Base-by-base conservation (phyloP, 2,888 invertebrate genomes). In the Lapara coniferarum region DNA sequence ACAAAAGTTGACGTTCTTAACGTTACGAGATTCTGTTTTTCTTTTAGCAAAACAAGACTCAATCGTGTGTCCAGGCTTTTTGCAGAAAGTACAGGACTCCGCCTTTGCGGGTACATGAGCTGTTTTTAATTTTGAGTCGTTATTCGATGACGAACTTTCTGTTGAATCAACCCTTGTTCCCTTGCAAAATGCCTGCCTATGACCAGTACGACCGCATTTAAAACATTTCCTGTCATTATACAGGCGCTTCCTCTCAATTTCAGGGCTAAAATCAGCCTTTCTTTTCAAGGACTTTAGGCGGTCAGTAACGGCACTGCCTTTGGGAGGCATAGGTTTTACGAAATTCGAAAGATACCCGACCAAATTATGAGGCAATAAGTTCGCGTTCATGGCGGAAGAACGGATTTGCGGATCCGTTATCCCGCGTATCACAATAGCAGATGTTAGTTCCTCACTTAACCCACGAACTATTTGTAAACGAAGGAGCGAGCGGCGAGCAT, bases 401-500 rank as follows among this genome's bases (percentile, higher is more conserved):
- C 69, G 66, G 6, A 77, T 58, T 16, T 75, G 74, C 8, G 73
- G 55, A 53, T 74, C 75, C 3, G 25, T 68, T 46, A 76, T 76
- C 37, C 77, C 76, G 1, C 76, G 71, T 12, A 77, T 66, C 8
- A 77, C 66, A 5, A 80, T 80, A 10, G 70, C 52, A 0, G 67
- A 37, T 16, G 69, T 76, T 44, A 81, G 52, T 6, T 80, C 78
- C 6, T 79, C 77, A 12, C 73, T 71, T 2, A 78, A 49, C 0
- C 77, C 77, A 6, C 68, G 69, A 0, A 79, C 74, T 7, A 78
- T 71, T 37, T 72, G 70, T 5, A 75, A 55, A 0, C 74, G 72
- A 4, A 73, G 44, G 0, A 73, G 37, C 0, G 72, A 67, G 12
- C 68, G 59, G 0, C 72, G 58, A 0, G 70, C 73, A 30, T 71